phyloP scores from a whole-genome alignment of 2,113 vertebrate species.

The Microtus pennsylvanicus region DNA sequence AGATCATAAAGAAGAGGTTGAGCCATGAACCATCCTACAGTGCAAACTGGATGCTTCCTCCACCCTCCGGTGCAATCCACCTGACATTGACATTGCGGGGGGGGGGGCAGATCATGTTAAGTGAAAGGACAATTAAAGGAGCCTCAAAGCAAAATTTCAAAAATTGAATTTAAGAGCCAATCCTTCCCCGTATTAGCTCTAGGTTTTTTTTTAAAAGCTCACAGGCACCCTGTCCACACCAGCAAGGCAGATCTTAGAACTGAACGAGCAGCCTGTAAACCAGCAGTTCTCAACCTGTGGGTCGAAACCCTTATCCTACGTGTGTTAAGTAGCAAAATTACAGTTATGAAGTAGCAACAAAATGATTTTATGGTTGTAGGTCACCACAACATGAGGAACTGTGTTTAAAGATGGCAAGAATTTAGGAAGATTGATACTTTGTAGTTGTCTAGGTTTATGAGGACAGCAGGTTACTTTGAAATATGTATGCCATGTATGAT shows the following conservation, averaged over 20 bases:
- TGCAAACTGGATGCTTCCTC: not conserved
- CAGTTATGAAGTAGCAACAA: not conserved
- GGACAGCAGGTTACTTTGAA: not conserved
- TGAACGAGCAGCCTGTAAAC: not conserved
- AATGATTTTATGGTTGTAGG: not conserved
- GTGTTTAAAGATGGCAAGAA: not conserved
- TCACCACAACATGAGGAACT: not conserved
- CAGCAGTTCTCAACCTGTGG: not conserved
- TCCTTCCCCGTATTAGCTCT: not conserved
- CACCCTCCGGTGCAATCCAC: not conserved
- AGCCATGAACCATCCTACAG: not conserved
- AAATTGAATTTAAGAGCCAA: not conserved
- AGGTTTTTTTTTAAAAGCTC: not conserved
- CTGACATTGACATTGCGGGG: not conserved
- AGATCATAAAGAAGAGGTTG: not conserved
- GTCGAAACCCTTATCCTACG: not conserved
- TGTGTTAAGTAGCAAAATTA: not conserved
- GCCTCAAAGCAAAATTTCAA: constrained; percentile 5
- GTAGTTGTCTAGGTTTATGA: not conserved
- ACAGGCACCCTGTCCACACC: not conserved
- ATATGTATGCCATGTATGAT: not conserved
- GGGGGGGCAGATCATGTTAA: not conserved
- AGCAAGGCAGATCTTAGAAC: not conserved
- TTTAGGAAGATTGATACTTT: not conserved
- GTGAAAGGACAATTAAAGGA: not conserved